Evolutionary conservation across 2,888 invertebrate species (phyloP).

Genomic region (Dynastes maya): DNA sequence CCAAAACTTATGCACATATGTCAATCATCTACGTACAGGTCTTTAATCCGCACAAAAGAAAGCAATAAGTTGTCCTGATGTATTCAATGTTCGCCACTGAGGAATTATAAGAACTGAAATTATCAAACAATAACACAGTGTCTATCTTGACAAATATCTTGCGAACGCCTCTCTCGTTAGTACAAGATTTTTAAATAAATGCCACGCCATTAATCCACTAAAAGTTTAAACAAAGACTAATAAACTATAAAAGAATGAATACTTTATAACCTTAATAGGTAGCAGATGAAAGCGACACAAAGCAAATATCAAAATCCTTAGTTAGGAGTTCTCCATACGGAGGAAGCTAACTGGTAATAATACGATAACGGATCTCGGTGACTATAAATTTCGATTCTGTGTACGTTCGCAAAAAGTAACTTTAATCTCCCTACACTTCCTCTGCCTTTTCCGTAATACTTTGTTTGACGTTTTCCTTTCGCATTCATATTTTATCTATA

Average conservation of each 20-base stretch:
- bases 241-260: constrained; percentile 51
- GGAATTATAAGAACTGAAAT: no score
- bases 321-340: constrained; percentile 54
- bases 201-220: no score
- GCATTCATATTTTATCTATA: constrained; percentile 41
- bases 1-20: no score
- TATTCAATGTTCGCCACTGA: no score
- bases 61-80: no score
- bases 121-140: no score
- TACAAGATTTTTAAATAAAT: no score
- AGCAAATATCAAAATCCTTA: constrained; percentile 59
- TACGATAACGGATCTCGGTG: constrained; percentile 55
- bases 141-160: no score
- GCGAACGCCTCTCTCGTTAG: no score
- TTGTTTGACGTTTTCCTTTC: constrained; percentile 35
- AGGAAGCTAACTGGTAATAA: constrained; percentile 56
- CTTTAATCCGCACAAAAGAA: no score
- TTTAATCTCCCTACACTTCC: constrained; percentile 51
- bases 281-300: constrained; percentile 55
- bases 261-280: constrained; percentile 61
- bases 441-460: constrained; percentile 20
- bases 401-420: constrained; percentile 54
- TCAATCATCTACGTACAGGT: no score
- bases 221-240: no score
- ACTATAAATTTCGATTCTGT: constrained; percentile 59